Conservation (phyloP, 92 coral and sea anemone genomes). For the Zoanthus sansibaricus region DNA sequence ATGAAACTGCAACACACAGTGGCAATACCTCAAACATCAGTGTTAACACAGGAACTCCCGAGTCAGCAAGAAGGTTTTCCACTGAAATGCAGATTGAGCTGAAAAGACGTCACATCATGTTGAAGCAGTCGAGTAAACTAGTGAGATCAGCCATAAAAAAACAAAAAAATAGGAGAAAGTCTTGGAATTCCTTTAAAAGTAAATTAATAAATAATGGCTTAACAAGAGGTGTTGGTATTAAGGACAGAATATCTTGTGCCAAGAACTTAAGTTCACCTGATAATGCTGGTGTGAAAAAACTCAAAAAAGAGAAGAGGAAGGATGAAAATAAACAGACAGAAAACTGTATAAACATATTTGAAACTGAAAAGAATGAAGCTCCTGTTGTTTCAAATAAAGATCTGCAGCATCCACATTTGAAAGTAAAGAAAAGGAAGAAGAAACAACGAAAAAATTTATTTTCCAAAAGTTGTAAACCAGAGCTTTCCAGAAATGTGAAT, state of each 20-base stretch:
- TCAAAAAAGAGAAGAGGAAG: conserved; percentile 8
- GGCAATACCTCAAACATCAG: neutral
- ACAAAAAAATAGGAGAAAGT: conserved; percentile 5
- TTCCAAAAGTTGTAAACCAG: neutral
- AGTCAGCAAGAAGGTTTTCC: conserved; percentile 36
- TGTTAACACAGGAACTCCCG: neutral
- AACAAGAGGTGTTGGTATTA: neutral
- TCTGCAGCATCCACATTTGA: neutral
- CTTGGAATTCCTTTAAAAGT: conserved; percentile 21
- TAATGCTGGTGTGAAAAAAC: neutral
- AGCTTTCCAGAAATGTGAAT: neutral
- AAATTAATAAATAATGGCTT: conserved; percentile 13
- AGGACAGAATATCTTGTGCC: neutral
- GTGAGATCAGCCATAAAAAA: conserved; percentile 37
- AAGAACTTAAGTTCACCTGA: conserved; percentile 16
- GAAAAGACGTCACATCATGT: conserved; percentile 31
- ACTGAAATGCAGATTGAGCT: conserved; percentile 46
- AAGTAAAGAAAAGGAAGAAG: conserved; percentile 34
- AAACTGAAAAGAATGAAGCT: neutral
- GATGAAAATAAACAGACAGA: neutral
- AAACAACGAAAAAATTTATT: conserved; percentile 12
- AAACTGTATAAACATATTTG: neutral
- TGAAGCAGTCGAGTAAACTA: conserved; percentile 38
- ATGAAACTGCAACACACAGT: neutral
- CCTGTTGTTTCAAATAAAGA: conserved; percentile 11